Conservation (phyloP, 2,797 vertebrate genomes). For the Chlorospingus semifuscus region DNA sequence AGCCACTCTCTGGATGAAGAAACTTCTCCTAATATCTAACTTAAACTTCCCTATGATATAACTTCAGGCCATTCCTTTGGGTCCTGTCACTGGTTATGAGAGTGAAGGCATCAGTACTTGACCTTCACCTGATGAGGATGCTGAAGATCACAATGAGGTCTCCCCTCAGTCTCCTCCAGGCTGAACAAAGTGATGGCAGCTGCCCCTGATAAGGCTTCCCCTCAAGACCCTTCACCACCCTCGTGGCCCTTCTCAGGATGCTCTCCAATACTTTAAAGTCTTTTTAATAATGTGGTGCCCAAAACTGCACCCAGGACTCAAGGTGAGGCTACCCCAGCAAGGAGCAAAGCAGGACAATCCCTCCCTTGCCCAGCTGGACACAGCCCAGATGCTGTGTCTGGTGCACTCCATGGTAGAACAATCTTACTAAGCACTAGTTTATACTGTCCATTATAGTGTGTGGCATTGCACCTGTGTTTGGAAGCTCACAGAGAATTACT, state of each 20-base stretch:
- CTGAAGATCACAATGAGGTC: neutral
- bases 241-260: rapidly evolving
- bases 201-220: neutral
- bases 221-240: neutral
- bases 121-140: neutral
- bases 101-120: neutral
- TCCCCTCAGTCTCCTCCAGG: neutral
- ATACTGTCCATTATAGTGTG: neutral
- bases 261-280: neutral
- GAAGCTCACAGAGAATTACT: neutral
- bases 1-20: neutral
- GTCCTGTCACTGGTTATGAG: neutral
- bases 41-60: neutral
- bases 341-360: neutral
- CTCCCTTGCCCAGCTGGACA: neutral
- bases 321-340: neutral
- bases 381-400: neutral
- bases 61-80: neutral
- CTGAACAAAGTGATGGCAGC: neutral
- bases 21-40: neutral
- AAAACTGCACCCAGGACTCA: neutral
- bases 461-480: neutral
- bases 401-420: neutral
- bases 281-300: neutral
- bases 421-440: neutral